These are phyloP conservation scores for Onychomys arenicola DNA, from an alignment of 2,797 vertebrate species.

Conservation along the genomic window DNA sequence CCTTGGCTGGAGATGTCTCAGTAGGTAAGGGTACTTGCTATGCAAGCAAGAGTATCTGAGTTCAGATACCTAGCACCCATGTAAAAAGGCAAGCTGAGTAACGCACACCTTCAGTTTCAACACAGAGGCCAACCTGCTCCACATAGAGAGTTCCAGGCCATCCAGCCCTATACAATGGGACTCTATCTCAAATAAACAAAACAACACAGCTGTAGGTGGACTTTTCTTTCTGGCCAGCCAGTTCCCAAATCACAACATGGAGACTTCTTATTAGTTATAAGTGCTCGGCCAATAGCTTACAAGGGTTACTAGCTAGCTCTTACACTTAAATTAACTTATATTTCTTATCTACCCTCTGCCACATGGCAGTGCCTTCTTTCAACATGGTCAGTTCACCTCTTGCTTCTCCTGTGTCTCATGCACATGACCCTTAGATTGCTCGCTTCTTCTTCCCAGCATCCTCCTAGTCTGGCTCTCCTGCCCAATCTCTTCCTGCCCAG, in stretches of 20 bases:
- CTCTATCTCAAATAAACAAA: not conserved
- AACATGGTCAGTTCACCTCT: not conserved
- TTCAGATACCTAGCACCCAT: not conserved
- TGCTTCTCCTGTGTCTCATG: not conserved
- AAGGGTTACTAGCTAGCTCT: not conserved
- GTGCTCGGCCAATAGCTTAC: not conserved
- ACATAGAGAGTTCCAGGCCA: not conserved
- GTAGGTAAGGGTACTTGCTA: not conserved
- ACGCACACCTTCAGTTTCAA: not conserved
- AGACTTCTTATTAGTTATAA: not conserved
- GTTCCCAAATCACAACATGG: not conserved
- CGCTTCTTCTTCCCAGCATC: not conserved
- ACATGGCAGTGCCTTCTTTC: not conserved
- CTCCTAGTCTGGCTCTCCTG: not conserved
- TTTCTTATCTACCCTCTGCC: not conserved
- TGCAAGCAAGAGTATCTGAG: not conserved
- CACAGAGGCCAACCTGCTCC: not conserved
- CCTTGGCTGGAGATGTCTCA: not conserved
- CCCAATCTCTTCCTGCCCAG: not conserved
- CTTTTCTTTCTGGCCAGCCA: not conserved
- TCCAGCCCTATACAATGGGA: not conserved
- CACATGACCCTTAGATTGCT: too few relatives aligned
- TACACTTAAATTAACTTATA: not conserved
- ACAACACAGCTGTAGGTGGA: not conserved
- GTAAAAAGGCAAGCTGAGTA: not conserved